phyloP scores from a whole-genome alignment of 1,140 invertebrate genomes.

The Psix sp. region DNA sequence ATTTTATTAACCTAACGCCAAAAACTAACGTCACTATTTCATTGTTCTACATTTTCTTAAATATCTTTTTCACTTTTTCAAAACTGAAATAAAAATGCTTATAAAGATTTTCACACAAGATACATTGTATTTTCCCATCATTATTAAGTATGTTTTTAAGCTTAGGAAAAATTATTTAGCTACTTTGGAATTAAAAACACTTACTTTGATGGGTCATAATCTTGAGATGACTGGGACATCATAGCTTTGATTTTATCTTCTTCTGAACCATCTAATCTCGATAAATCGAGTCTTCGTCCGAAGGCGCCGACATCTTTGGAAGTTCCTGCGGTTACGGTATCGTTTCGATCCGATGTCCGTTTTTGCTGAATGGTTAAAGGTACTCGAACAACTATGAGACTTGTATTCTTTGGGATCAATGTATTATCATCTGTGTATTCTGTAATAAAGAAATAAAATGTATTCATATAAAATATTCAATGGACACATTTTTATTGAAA shows the following conservation, averaged over 20 bases:
- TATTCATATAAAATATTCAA: constrained; percentile 3
- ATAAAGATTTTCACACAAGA: no score
- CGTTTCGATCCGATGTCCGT: constrained; percentile 83
- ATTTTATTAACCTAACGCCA: no score
- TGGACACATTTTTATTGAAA: no score
- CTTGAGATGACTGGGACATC: constrained; percentile 96
- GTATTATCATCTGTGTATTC: constrained; percentile 93
- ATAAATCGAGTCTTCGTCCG: constrained; percentile 87
- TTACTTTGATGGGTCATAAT: constrained; percentile 98
- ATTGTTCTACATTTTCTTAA: no score
- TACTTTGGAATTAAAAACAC: constrained; percentile 13
- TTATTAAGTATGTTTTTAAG: no score
- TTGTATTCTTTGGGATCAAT: constrained; percentile 97
- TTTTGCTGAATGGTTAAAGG: constrained; percentile 86
- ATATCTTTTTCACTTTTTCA: constrained; percentile 42
- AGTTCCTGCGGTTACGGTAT: constrained; percentile 74
- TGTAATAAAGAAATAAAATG: constrained; percentile 76
- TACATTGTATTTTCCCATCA: no score
- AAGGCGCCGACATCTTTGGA: constrained; percentile 78
- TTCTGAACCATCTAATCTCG: constrained; percentile 93
- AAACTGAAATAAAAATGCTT: constrained; percentile 25
- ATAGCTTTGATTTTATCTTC: constrained; percentile 98
- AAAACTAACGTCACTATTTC: no score
- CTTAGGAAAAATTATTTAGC: no score
- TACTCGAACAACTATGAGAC: constrained; percentile 94